Conservation (phyloP, 2,113 vertebrate genomes). For the Prunella fulvescens region DNA sequence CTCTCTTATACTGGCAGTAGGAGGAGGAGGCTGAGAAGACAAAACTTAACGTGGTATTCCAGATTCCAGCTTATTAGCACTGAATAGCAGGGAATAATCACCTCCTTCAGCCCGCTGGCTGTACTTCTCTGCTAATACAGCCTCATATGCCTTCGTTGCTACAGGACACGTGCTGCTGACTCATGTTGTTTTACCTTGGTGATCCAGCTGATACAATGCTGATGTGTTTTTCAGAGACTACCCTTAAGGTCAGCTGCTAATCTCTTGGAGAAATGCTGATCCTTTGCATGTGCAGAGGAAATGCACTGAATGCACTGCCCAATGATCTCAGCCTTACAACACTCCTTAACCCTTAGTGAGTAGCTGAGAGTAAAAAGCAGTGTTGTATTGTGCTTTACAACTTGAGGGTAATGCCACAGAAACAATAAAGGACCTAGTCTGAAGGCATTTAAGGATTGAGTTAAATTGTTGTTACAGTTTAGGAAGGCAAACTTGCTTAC, state of each 20-base stretch:
- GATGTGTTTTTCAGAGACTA: neutral
- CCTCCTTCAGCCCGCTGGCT: neutral
- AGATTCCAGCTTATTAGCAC: neutral
- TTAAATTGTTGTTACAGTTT: neutral
- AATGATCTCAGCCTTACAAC: neutral
- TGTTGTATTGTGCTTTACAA: neutral
- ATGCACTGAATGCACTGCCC: neutral
- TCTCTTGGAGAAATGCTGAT: slow-evolving; percentile 12
- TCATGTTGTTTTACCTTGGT: slow-evolving; percentile 13
- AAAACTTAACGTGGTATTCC: fast-evolving
- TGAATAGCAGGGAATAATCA: neutral
- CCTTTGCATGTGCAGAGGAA: neutral
- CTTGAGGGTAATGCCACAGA: neutral
- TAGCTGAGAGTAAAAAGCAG: neutral
- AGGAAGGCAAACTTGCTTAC: neutral
- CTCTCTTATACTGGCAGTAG: neutral
- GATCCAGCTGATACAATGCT: slow-evolving; percentile 34
- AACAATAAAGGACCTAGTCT: neutral
- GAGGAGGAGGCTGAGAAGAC: neutral
- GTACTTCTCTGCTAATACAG: neutral
- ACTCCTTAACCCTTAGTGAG: neutral
- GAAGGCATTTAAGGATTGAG: neutral
- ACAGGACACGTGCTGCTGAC: neutral
- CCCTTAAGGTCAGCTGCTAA: neutral
- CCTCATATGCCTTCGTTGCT: neutral